A percentile compares a stretch with the other conserved stretches of the same genome.
Conservation (phyloP, 2,888 invertebrate genomes). For the Pterostichus madidus region DNA sequence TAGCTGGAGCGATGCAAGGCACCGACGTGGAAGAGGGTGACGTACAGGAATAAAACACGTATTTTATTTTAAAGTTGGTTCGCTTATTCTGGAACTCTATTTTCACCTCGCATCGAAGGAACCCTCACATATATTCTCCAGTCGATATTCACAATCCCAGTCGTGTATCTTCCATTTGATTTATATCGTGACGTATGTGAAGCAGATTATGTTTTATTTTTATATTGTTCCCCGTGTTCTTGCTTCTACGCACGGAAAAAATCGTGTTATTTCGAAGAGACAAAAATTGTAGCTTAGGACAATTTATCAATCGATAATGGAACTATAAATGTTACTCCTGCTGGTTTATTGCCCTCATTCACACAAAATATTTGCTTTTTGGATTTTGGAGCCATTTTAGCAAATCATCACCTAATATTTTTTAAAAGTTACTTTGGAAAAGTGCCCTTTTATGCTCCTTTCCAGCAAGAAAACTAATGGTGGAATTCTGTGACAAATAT, state of each 20-base stretch:
- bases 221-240: conserved; percentile 34
- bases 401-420: background rate
- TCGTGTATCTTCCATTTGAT: conserved; percentile 65
- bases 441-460: background rate
- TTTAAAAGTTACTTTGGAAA: background rate
- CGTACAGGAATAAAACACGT: conserved; percentile 58
- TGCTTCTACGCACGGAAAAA: conserved; percentile 32
- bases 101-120: conserved; percentile 59
- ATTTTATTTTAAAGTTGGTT: conserved; percentile 64
- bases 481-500: too few species aligned
- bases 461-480: too few species aligned
- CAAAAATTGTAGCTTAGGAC: conserved; percentile 43
- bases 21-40: conserved; percentile 12
- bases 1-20: background rate
- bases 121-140: conserved; percentile 59
- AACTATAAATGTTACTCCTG: conserved; percentile 47
- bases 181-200: conserved; percentile 65
- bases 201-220: conserved; percentile 62
- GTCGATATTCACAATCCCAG: conserved; percentile 60
- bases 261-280: conserved; percentile 42
- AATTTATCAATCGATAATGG: conserved; percentile 57
- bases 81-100: conserved; percentile 59
- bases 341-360: conserved; percentile 34
- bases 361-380: conserved; percentile 40
- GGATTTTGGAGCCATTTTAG: conserved; percentile 8